Base-by-base conservation (phyloP, 2,797 vertebrate genomes). In the Danio tinwini region DNA sequence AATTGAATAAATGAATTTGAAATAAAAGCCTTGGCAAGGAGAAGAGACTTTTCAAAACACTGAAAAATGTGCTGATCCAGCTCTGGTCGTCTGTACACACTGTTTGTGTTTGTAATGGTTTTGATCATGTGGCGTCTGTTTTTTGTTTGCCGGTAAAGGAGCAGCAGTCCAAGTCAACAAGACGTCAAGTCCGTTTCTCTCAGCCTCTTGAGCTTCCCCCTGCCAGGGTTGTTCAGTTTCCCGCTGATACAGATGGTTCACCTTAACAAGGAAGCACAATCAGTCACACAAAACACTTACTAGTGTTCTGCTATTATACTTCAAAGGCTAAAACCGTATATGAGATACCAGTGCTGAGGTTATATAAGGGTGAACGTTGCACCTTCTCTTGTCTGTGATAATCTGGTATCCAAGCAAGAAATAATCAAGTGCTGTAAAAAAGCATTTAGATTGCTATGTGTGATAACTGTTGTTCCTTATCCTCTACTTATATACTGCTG, bases 121-220 rank as follows among this genome's bases (percentile, higher is more conserved):
- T 55, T 47, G 52, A n/a, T 52, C 37, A 40, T 29, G 17, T 70
- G 17, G 67, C 67, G 61, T 47, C 47, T 93, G 82, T 88, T 84
- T 87, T 87, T 86, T 89, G 88, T 88, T 73, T 85, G 81, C 78
- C 65, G 88, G 87, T 86, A 75, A 94, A 95, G 94, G 93, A 95
- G 88, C 93, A 93, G 92, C 91, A 93, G 90, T 87, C 87, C 90
- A 94, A 92, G 91, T 89, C 91, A 89, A 86, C 90, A 85, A 92
- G 92, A 90, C 93, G 94, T 89, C 93, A 94, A 94, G 94, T 95
- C 89, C 93, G 91, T 92, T 95, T 95, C 93, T 87, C 93, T 91
- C 88, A 88, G 87, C 94, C 94, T 71, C 93, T 94, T 89, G 94
- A 95, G 92, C 92, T 93, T 89, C 93, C 93, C 91, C 76, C 92